Evolutionary conservation across 1,140 invertebrate species (phyloP).

Genomic region (Spodoptera litura): DNA sequence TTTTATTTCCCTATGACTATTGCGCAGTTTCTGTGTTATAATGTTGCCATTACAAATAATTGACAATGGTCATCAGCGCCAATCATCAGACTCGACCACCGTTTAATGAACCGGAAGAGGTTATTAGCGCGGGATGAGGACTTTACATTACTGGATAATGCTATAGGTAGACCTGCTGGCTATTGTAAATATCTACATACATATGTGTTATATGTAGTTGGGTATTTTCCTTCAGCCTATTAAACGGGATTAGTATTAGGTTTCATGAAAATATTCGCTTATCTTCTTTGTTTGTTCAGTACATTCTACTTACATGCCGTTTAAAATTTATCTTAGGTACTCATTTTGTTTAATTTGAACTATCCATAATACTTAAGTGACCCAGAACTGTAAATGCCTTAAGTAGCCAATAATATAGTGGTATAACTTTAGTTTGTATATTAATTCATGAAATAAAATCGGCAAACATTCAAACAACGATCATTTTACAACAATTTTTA

Average conservation of each 20-base stretch:
- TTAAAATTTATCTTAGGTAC: background rate
- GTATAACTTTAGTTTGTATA: too few relatives aligned
- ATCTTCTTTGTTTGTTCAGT: too few relatives aligned
- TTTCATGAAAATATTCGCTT: background rate
- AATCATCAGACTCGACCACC: constrained; percentile 51
- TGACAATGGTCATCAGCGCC: constrained; percentile 29
- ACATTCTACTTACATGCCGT: too few relatives aligned
- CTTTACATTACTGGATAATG: constrained; percentile 34
- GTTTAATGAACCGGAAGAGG: constrained; percentile 66
- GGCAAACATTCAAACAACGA: background rate
- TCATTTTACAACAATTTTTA: background rate
- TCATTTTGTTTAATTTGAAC: background rate
- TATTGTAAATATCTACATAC: background rate
- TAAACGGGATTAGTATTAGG: background rate
- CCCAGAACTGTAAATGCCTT: too few relatives aligned
- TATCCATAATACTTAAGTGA: too few relatives aligned
- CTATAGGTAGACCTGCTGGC: background rate
- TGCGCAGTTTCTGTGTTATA: background rate
- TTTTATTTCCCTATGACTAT: background rate
- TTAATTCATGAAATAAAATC: too few relatives aligned
- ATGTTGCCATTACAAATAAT: constrained; percentile 36
- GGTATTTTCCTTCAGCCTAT: too few relatives aligned
- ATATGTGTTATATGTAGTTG: too few relatives aligned
- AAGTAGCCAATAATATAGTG: too few relatives aligned
- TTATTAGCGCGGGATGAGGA: constrained; percentile 60